These are phyloP conservation scores for Yponomeuta cagnagella DNA, from an alignment of 2,888 invertebrate species.

Conservation along the genomic window DNA sequence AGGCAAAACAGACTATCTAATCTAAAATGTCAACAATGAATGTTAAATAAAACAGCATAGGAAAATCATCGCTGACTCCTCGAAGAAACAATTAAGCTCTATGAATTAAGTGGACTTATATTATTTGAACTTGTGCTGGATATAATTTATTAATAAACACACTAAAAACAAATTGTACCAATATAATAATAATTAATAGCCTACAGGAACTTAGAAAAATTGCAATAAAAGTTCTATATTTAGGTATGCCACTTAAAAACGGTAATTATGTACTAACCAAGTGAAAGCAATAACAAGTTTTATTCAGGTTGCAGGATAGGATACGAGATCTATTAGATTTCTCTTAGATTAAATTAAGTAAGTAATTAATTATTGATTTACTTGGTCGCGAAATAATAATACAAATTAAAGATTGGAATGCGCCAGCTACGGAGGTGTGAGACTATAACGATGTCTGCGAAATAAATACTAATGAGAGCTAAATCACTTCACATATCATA, in stretches of 20 bases:
- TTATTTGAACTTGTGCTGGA: constrained; percentile 73
- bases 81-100: constrained; percentile 55
- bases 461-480: not conserved
- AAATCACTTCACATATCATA: constrained; percentile 67
- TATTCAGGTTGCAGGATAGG: constrained; percentile 18
- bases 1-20: constrained; percentile 73
- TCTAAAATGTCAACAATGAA: constrained; percentile 74
- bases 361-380: constrained; percentile 42
- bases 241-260: constrained; percentile 72
- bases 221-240: constrained; percentile 74
- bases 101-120: constrained; percentile 71
- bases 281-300: not conserved
- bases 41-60: constrained; percentile 72
- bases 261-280: constrained; percentile 46
- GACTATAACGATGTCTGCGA: not conserved
- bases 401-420: constrained; percentile 56
- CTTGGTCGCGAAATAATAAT: constrained; percentile 47
- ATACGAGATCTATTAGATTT: constrained; percentile 43
- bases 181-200: constrained; percentile 72
- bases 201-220: constrained; percentile 76
- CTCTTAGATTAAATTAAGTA: constrained; percentile 53
- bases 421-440: constrained; percentile 50
- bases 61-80: constrained; percentile 43
- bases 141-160: constrained; percentile 65
- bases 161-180: constrained; percentile 71